Conservation (phyloP, 2,113 vertebrate genomes). For the Cebidichthys violaceus region DNA sequence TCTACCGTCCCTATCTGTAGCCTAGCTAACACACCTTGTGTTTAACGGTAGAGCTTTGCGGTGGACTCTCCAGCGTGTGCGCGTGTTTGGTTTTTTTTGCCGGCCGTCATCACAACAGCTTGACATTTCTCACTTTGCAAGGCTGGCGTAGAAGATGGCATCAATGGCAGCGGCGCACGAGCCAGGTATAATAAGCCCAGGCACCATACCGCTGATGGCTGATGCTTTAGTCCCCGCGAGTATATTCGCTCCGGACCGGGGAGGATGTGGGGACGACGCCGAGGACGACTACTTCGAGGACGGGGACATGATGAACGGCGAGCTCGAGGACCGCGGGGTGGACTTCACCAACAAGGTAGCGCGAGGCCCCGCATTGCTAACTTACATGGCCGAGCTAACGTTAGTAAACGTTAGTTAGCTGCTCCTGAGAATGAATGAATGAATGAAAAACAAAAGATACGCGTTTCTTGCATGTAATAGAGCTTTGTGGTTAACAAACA, state of each 20-base stretch:
- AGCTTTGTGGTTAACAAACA: not conserved
- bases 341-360: constrained; percentile 95
- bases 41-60: not conserved
- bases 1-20: not conserved
- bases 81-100: constrained; percentile 23
- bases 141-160: constrained; percentile 79
- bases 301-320: constrained; percentile 85
- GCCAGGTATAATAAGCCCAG: constrained; percentile 71
- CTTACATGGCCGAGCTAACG: constrained; percentile 28
- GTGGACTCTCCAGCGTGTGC: not conserved
- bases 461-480: too few relatives aligned
- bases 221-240: constrained; percentile 90
- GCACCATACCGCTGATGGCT: constrained; percentile 65
- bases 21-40: not conserved
- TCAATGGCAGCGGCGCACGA: constrained; percentile 75
- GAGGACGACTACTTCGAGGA: constrained; percentile 81
- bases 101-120: constrained; percentile 47
- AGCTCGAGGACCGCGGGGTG: constrained; percentile 84
- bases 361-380: constrained; percentile 74
- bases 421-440: not conserved
- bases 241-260: constrained; percentile 91
- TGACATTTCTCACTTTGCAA: constrained; percentile 17
- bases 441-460: constrained; percentile 44
- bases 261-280: constrained; percentile 83
- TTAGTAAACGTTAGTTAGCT: not conserved